Conservation (phyloP, 2,797 vertebrate species). For the Pseudopleuronectes americanus region DNA sequence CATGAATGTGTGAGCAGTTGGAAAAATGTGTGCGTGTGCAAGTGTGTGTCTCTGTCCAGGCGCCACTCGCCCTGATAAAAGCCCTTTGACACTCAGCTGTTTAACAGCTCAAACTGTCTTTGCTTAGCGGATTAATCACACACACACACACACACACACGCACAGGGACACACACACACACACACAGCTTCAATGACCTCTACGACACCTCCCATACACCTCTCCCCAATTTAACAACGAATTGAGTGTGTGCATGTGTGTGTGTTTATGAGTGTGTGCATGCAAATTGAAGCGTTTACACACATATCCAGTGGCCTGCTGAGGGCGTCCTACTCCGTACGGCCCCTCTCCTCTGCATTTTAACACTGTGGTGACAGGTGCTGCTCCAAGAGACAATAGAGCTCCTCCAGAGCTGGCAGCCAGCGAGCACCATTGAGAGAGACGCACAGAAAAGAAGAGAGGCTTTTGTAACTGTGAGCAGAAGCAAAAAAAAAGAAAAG, state of each 20-base stretch:
- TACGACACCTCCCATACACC: constrained; percentile 39
- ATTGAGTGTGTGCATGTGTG: constrained; percentile 38
- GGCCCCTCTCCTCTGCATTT: constrained; percentile 61
- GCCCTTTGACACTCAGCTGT: constrained; percentile 82
- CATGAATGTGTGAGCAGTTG: constrained; percentile 45
- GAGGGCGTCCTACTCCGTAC: constrained; percentile 72
- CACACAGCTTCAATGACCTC: constrained; percentile 61
- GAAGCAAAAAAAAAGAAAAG: constrained; percentile 25
- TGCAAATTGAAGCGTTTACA: constrained; percentile 51
- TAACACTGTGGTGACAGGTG: constrained; percentile 78
- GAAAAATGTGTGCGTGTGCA: constrained; percentile 48
- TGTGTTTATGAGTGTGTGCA: constrained; percentile 29
- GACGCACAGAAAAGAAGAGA: constrained; percentile 54
- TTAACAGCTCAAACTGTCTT: constrained; percentile 76
- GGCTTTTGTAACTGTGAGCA: constrained; percentile 46
- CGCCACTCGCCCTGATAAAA: constrained; percentile 76
- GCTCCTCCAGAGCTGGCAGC: constrained; percentile 74
- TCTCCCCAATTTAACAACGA: constrained; percentile 58
- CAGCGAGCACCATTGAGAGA: constrained; percentile 39
- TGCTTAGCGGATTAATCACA: constrained; percentile 68
- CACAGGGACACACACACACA: constrained; percentile 31
- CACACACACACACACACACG: constrained; percentile 34
- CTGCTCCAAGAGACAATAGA: constrained; percentile 73
- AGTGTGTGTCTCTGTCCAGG: constrained; percentile 54
- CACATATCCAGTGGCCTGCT: constrained; percentile 66